Percentiles rank a stretch among this genome's conserved stretches.
These are phyloP conservation scores for Avahi laniger DNA, from an alignment of 2,797 vertebrate genomes.

Conservation along the genomic window DNA sequence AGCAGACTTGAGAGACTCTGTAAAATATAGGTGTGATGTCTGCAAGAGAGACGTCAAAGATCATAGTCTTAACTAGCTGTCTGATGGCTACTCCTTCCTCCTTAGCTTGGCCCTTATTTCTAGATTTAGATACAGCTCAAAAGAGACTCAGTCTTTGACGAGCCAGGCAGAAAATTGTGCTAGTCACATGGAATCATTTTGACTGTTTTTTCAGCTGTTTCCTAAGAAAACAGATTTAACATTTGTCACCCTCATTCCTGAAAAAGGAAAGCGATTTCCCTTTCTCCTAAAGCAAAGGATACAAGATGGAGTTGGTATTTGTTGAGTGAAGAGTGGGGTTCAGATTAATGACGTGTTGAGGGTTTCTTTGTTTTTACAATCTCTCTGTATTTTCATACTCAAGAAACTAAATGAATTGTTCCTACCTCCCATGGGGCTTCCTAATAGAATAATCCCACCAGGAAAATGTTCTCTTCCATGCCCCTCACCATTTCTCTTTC, in stretches of 20 bases:
- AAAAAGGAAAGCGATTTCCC: slow-evolving; percentile 57
- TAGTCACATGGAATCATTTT: slow-evolving; percentile 54
- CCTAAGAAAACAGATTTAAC: slow-evolving; percentile 65
- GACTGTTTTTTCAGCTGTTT: slow-evolving; percentile 66
- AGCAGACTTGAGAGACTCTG: neutral
- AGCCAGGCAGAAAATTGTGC: slow-evolving; percentile 51
- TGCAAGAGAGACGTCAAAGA: neutral
- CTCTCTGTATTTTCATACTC: slow-evolving; percentile 23
- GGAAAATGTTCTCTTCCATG: neutral
- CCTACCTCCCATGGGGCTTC: neutral
- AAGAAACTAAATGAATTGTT: neutral
- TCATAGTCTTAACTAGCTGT: neutral
- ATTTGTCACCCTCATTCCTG: slow-evolving; percentile 28
- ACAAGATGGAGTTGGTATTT: slow-evolving; percentile 15
- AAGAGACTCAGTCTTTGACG: slow-evolving; percentile 56
- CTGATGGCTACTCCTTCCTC: neutral
- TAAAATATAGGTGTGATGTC: neutral
- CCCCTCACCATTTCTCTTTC: neutral
- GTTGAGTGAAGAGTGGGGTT: neutral
- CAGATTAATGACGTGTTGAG: neutral
- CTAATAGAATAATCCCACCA: neutral
- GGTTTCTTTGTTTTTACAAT: slow-evolving; percentile 16
- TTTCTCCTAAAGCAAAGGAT: slow-evolving; percentile 46
- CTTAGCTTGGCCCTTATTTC: slow-evolving; percentile 32
- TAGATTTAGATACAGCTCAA: slow-evolving; percentile 53